phyloP scores from a whole-genome alignment of 2,797 vertebrate species.

The Melanotaenia maccullochi region DNA sequence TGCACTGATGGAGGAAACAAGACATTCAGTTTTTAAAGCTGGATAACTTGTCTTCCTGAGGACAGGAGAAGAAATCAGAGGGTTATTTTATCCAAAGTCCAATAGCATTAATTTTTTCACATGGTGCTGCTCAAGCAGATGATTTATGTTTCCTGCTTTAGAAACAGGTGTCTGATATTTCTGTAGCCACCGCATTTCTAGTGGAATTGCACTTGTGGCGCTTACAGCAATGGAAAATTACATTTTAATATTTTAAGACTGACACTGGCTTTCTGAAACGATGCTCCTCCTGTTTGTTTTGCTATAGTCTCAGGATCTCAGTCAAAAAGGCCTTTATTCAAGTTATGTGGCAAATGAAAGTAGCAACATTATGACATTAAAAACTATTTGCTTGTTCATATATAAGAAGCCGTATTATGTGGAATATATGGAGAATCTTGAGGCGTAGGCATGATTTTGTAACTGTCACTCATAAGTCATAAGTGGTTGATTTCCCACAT shows the following conservation, averaged over 20 bases:
- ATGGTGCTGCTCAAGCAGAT: background rate
- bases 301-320: background rate
- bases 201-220: background rate
- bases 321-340: background rate
- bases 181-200: background rate
- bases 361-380: no score
- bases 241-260: constrained; percentile 21
- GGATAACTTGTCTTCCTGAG: no score
- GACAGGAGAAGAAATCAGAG: background rate
- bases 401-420: no score
- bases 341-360: background rate
- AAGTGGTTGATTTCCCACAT: no score
- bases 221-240: constrained; percentile 10
- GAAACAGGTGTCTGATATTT: background rate
- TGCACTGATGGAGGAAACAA: background rate
- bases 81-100: no score
- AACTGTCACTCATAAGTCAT: no score
- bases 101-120: background rate
- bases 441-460: no score
- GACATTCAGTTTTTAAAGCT: no score
- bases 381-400: no score
- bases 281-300: background rate
- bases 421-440: no score
- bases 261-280: background rate
- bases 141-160: constrained; percentile 1